Evolutionary conservation across 1,140 invertebrate genomes (phyloP).

Genomic region (Halesus radiatus): DNA sequence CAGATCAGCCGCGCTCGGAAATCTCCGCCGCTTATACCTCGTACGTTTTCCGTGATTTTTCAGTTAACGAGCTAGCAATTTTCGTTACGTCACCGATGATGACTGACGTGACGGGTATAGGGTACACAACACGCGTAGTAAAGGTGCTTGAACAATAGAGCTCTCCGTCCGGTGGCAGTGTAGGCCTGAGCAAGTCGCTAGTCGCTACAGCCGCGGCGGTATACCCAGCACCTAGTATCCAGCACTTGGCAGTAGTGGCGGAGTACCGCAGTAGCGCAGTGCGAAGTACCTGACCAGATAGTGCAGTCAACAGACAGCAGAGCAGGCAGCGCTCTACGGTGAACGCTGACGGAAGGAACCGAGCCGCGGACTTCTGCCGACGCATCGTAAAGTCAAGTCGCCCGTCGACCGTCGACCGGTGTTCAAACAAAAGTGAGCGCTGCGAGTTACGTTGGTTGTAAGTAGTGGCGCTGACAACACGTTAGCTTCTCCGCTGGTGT

Average conservation of each 20-base stretch:
- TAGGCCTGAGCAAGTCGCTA: no score
- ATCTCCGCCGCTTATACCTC: background rate
- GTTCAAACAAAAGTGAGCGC: no score
- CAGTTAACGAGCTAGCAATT: background rate
- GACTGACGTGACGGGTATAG: background rate
- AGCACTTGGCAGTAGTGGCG: background rate
- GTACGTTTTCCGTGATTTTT: background rate
- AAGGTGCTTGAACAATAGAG: background rate
- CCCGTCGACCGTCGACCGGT: conserved; percentile 36
- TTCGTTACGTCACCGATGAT: conserved; percentile 15
- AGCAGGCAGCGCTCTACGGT: background rate
- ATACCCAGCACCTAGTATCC: background rate
- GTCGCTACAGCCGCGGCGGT: background rate
- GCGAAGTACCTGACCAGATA: no score
- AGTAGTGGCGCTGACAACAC: conserved; percentile 48
- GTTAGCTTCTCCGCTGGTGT: conserved; percentile 8
- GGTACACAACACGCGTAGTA: background rate
- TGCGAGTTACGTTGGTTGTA: no score
- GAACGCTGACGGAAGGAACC: background rate
- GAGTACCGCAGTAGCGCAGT: no score
- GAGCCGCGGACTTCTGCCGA: conserved; percentile 1
- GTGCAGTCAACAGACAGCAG: background rate
- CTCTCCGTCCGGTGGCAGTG: no score
- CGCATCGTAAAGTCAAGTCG: conserved; percentile 20
- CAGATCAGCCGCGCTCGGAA: background rate